Percentiles rank a stretch among this genome's conserved stretches.
These are phyloP conservation scores for Blastomussa wellsi DNA, from an alignment of 92 coral and sea anemone genomes.

Conservation along the genomic window DNA sequence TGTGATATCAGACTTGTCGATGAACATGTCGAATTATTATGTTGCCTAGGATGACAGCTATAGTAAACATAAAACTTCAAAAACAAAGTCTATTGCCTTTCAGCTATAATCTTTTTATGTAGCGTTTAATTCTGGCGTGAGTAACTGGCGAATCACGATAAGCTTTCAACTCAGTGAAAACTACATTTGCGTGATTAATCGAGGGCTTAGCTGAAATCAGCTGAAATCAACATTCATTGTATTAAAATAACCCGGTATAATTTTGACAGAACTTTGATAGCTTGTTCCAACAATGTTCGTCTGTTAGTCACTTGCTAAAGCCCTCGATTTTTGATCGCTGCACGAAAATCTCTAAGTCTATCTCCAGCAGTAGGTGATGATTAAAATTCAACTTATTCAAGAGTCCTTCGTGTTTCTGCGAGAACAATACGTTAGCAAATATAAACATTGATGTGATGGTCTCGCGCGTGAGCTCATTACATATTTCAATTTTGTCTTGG, in stretches of 20 bases:
- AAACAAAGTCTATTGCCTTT: conserved; percentile 10
- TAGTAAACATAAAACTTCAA: conserved; percentile 8
- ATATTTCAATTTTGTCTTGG: not conserved
- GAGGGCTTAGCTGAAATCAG: too few relatives aligned
- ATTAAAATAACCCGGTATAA: not conserved
- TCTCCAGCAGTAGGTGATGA: conserved; percentile 21
- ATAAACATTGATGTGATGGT: not conserved
- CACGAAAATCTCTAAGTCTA: not conserved
- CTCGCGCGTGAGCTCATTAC: not conserved
- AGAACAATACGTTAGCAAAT: not conserved
- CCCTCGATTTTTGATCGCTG: conserved; percentile 15
- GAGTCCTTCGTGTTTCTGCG: not conserved
- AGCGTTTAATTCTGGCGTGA: not conserved
- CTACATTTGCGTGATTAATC: not conserved
- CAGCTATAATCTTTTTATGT: not conserved
- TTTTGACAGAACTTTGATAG: not conserved
- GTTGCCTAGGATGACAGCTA: not conserved
- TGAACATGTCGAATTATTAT: conserved; percentile 5
- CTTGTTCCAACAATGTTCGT: not conserved
- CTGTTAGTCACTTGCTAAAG: not conserved
- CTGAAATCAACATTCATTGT: not conserved
- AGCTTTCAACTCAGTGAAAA: not conserved
- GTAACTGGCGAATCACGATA: not conserved
- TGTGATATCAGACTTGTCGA: conserved; percentile 3
- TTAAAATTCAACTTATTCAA: conserved; percentile 22